phyloP scores from a whole-genome alignment of 1,140 invertebrate species.

The Hypothenemus hampei region DNA sequence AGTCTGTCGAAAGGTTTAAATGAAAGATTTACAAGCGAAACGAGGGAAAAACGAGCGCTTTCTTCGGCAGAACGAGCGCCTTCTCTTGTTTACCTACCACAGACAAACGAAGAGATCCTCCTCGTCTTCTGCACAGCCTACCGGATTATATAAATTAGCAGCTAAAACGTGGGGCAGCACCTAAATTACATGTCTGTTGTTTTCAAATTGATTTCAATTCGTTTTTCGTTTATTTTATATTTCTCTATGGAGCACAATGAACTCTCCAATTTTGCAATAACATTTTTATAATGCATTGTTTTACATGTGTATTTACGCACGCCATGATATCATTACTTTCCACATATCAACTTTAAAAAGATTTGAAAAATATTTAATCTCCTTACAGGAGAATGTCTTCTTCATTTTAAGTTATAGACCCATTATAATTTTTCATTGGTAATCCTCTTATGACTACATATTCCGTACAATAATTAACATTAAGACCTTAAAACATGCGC shows the following conservation, averaged over 20 bases:
- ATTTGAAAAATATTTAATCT: too few relatives aligned
- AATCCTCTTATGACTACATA: too few relatives aligned
- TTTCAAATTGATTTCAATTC: conserved; percentile 7
- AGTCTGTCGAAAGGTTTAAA: neutral
- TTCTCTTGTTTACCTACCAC: conserved; percentile 9
- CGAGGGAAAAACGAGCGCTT: too few relatives aligned
- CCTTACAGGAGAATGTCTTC: too few relatives aligned
- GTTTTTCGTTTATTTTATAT: neutral
- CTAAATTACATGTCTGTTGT: conserved; percentile 6
- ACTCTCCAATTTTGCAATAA: neutral
- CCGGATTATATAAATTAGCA: conserved; percentile 7
- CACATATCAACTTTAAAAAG: too few relatives aligned
- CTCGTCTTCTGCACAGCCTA: neutral
- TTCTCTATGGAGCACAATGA: neutral
- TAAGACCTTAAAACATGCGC: too few relatives aligned
- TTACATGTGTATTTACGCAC: neutral
- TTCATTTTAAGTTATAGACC: too few relatives aligned
- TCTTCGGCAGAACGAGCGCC: neutral
- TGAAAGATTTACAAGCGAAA: conserved; percentile 2
- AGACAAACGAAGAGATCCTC: conserved; percentile 1
- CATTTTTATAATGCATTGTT: neutral
- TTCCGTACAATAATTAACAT: too few relatives aligned
- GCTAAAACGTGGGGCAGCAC: conserved; percentile 5
- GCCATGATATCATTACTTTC: too few relatives aligned
- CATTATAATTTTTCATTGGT: too few relatives aligned